Evolutionary conservation across 2,888 invertebrate species (phyloP).

Genomic region (Masnerella sp.): DNA sequence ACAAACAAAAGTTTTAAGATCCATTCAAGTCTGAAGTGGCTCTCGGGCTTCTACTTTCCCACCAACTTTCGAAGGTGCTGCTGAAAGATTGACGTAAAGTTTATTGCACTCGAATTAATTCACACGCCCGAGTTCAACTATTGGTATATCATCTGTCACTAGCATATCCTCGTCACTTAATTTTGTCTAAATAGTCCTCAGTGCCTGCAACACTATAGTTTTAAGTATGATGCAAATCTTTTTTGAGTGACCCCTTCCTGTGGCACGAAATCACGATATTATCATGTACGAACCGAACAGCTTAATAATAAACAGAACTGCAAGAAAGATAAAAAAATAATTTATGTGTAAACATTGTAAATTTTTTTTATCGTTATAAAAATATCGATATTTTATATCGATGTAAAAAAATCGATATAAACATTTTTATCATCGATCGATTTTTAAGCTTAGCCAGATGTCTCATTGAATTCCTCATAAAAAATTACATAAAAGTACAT

Average conservation of each 20-base stretch:
- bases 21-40: conserved; percentile 25
- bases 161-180: conserved; percentile 39
- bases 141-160: conserved; percentile 64
- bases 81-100: conserved; percentile 41
- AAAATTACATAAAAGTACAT: too few species aligned
- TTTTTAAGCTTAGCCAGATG: too few species aligned
- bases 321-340: too few species aligned
- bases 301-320: too few species aligned
- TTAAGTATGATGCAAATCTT: conserved; percentile 40
- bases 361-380: too few species aligned
- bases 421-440: too few species aligned
- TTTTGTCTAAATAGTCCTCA: conserved; percentile 55
- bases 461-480: too few species aligned
- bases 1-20: conserved; percentile 3
- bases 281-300: conserved; percentile 45
- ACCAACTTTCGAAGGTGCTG: conserved; percentile 15
- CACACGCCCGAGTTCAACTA: conserved; percentile 63
- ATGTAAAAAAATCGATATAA: too few species aligned
- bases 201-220: conserved; percentile 34
- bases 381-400: too few species aligned
- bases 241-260: conserved; percentile 46
- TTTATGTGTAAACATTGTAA: too few species aligned
- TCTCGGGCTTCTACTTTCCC: conserved; percentile 26
- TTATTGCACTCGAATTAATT: conserved; percentile 47
- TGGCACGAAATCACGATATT: conserved; percentile 40